Evolutionary conservation across 2,888 invertebrate genomes (phyloP), one percentile per base, ranked within the genome.

Genomic region (Sialis lutaria): DNA sequence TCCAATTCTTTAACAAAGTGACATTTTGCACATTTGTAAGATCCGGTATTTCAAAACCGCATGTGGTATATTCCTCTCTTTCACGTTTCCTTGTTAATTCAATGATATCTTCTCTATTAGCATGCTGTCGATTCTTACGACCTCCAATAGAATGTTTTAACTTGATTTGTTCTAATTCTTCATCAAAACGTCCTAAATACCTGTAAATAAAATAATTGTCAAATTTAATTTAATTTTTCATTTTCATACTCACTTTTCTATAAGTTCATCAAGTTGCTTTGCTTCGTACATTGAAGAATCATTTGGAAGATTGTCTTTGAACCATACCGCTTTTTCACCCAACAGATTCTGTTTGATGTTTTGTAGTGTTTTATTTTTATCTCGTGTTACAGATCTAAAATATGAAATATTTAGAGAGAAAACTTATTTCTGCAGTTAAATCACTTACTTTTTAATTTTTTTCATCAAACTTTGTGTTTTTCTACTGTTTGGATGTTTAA

Each of bases 401-500:
- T 50, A 45, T 49, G 47, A 48, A 2, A 44, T 35, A 42, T 40
- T 22, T 43, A 46, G 46, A 48, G 46, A 30, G 47, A 42, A 30
- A 37, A 47, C 33, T 43, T 48, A 35, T 22, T 46, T 30, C 41
- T 44, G 33, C 7, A 47, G 37, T 47, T 34, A 42, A 45, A 39
- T 12, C 45, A 48, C 57, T 56, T 63, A 74, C 73, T 72, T 82
- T 53, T 78, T 77, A 6, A 77, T 68, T 63, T 84, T 78, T 60
- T 80, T 83, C 2, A 76, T 73, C 13, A 88, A 62, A 6, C 81
- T 79, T 51, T 75, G 69, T 1, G 86, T 84, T 67, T 85, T 87
- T 53, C 90, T 73, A 56, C 89, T 89, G 62, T 88, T 87, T 1
- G 90, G 90, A 66, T 90, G 90, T 58, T 81, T 81, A 46, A 77